Percentiles rank a stretch among this genome's conserved stretches.
Conservation (phyloP, 2,113 vertebrate genomes). For the Coracopsis vasa region DNA sequence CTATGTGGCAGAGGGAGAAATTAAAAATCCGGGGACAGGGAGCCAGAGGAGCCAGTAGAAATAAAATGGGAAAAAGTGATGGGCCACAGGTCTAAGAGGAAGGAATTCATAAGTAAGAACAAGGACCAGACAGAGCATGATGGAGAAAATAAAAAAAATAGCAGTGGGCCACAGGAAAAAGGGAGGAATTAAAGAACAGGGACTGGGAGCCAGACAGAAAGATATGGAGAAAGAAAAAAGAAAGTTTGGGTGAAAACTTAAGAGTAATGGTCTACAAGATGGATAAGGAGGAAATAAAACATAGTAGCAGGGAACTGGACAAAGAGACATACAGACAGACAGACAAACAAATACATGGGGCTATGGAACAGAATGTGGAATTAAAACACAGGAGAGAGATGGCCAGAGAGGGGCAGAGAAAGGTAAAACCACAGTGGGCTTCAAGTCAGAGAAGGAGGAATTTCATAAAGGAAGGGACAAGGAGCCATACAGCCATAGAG, state of each 20-base stretch:
- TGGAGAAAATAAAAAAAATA: background rate
- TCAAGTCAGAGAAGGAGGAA: background rate
- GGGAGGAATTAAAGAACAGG: background rate
- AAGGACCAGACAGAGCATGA: background rate
- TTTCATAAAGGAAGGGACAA: background rate
- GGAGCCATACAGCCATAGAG: background rate
- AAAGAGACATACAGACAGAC: background rate
- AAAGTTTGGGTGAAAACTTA: background rate
- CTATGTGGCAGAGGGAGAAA: background rate
- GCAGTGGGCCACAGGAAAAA: background rate
- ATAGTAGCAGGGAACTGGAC: background rate
- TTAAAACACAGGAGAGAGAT: background rate
- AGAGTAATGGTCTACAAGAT: background rate
- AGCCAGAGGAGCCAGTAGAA: background rate
- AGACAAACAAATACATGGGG: background rate
- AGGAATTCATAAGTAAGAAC: background rate
- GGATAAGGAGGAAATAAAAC: background rate
- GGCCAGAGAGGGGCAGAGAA: background rate
- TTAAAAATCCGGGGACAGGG: background rate
- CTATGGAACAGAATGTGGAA: background rate
- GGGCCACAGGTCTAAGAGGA: background rate
- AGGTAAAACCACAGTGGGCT: background rate
- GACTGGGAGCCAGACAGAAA: background rate
- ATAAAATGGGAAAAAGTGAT: background rate
- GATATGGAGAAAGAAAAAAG: background rate